Evolutionary conservation across 2,888 invertebrate genomes (phyloP), one percentile per base, ranked within the genome.

Genomic region (Nymphalis urticae): DNA sequence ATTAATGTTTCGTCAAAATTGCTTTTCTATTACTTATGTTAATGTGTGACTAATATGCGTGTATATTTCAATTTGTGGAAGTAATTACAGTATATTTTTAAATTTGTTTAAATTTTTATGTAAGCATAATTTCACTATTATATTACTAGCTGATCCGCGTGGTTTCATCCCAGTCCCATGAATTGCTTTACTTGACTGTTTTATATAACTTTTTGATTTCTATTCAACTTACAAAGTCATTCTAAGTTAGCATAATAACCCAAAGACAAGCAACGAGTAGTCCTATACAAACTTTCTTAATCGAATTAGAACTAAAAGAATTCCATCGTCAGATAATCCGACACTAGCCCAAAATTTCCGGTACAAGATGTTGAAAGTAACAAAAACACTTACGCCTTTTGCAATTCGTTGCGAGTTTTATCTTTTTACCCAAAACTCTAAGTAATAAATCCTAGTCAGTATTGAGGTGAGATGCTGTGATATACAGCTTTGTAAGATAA

Each of bases 401-500:
- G 51, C 50, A 59, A 71, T 71, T 75, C 63, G 70, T 66, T 72
- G 47, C 42, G 60, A 72, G 70, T 72, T 66, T 64, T 70, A 69
- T 73, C 70, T 70, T 63, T 32, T 56, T 54, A 17, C 70, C 64
- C 68, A 64, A 64, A 74, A 72, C 66, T 74, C 59, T 21, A 59
- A 24, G 60, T 71, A 72, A 66, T 77, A 77, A 77, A 77, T 77
- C 73, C 73, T 17, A 48, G 58, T 48, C 32, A 64, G 62, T 54
- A 70, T 72, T 72, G 72, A 76, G 72, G 75, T 75, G 69, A 75
- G 68, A 72, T 67, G 60, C 66, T 56, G 65, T 71, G 72, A 75
- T 76, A 71, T 74, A 76, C 73, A 21, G 63, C 59, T 36, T 50
- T 62, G 64, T 56, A 64, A 58, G 64, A 64, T 72, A 62, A 69